These are phyloP conservation scores for Protonemura montana DNA, from an alignment of 2,888 invertebrate genomes.

Conservation along the genomic window DNA sequence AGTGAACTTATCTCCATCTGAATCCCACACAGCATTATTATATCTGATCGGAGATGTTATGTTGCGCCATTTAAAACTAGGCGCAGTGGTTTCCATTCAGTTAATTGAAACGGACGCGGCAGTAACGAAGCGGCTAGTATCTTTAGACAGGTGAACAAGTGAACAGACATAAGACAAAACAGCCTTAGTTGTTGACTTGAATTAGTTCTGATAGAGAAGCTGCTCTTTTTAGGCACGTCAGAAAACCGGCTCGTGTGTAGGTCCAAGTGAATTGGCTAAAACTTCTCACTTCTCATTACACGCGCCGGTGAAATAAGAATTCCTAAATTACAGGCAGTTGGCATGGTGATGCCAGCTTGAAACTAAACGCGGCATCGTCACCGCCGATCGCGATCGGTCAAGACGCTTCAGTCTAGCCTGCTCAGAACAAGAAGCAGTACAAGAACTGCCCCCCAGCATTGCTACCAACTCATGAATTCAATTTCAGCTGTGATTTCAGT, in stretches of 20 bases:
- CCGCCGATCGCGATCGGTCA: too few relatives aligned
- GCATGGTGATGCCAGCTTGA: too few relatives aligned
- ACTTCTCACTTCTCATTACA: constrained; percentile 19
- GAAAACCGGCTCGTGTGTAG: neutral
- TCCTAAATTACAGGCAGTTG: neutral
- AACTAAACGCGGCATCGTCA: too few relatives aligned
- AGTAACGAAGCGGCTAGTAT: constrained; percentile 36
- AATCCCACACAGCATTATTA: neutral
- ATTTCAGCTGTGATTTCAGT: too few relatives aligned
- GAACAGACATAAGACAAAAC: constrained; percentile 43
- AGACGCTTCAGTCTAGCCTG: too few relatives aligned
- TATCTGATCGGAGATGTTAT: constrained; percentile 19
- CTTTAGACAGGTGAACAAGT: constrained; percentile 41
- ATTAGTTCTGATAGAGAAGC: constrained; percentile 38
- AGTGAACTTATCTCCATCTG: constrained; percentile 17
- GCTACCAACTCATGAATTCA: too few relatives aligned
- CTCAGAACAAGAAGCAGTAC: too few relatives aligned
- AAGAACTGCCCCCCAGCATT: too few relatives aligned
- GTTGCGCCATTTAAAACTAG: constrained; percentile 37
- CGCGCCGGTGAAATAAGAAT: neutral
- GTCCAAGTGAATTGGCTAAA: neutral
- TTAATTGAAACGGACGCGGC: constrained; percentile 44
- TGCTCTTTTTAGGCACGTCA: neutral
- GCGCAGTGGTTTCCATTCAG: constrained; percentile 33
- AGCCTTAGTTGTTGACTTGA: constrained; percentile 41